Base-by-base conservation (phyloP, 92 coral and sea anemone species). In the Phymanthus crucifer region DNA sequence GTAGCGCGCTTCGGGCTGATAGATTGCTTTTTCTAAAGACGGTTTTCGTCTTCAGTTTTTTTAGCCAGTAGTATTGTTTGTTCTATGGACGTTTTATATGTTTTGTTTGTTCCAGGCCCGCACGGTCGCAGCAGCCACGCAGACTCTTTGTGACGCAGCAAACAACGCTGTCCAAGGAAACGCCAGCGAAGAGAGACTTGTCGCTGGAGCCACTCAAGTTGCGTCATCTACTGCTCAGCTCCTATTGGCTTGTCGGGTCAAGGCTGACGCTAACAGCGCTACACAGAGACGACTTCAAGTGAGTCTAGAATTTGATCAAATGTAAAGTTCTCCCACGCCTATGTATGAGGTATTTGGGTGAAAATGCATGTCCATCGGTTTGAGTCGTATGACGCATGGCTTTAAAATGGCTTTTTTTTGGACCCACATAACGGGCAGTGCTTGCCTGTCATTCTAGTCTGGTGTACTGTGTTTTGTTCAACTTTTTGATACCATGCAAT, bases 151-250 rank as follows among this genome's bases (percentile, higher is more conserved):
- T 71, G 99, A 95, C 68, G 95, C 99, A 6, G 99, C 99, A 17
- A 95, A 95, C 57, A 91, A 98, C 40, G 97, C 99, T 26, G 99
- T 95, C n/a, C 99, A 95, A 75, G 99, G 99, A 29, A 91, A 93
- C 75, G 99, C 98, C 18, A 93, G 98, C 56, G 98, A 95, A 76
- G 99, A 95, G 80, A 79, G 93, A 72, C 85, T 95, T 27, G 80
- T 95, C 26, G 99, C 99, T 1, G 94, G 93, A 32, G 98, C 98
- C 52, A 93, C 90, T 83, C 91, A 87, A 36, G 98, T 95, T 29
- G 90, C 98, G n/a, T 93, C 94, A 65, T 95, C 98, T 33, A 95
- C 98, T 9, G 98, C 98, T 3, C 98, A 95, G 66, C 88, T 95
- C 79, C 54, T 95, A 57, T 81, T 95, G 66, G 98, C 98, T 21